Evolutionary conservation across 2,797 vertebrate genomes (phyloP), one percentile per base, ranked within the genome.

Genomic region (Bryconaethiops microstoma): DNA sequence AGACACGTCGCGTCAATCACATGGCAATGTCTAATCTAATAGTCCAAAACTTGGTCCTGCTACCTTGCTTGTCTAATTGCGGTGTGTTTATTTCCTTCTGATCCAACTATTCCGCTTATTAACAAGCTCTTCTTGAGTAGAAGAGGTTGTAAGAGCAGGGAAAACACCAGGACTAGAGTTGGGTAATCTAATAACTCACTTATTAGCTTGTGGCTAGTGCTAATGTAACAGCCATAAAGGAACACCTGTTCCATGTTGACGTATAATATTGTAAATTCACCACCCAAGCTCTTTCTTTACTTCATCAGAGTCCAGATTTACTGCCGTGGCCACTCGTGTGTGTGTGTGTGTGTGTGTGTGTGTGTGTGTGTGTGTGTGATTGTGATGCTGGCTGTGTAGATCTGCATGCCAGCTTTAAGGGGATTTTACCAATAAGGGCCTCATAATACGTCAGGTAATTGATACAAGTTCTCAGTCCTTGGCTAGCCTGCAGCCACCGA

Each of bases 391-490:
- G 82, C 86, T 77, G 77, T 84, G 40, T 64, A 74, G 73, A 80
- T 84, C 84, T 72, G 86, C 85, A 77, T 77, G 7, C 29, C 86
- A 82, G 85, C 90, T 90, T 87, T 83, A 50, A 62, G 86, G 86
- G 82, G 85, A 87, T 87, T 65, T 87, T 74, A 87, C 82, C 86
- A 87, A 81, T 82, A 89, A 72, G 84, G 78, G 81, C 88, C 87
- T 92, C 88, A 90, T 88, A 92, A 94, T 91, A 86, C 88, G 87
- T 88, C 86, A 83, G 85, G 93, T 91, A 95, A 95, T 78, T 83
- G 92, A 89, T 92, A 89, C 86, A 85, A 86, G 86, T 86, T 90
- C 91, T 84, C 86, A 80, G 76, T 87, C 88, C 85, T 84, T 88
- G 88, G 85, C 83, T 90, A 65, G 92, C 90, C 90, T 0, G 73